Evolutionary conservation across 2,888 invertebrate species (phyloP).

Genomic region (Emmelina monodactyla): DNA sequence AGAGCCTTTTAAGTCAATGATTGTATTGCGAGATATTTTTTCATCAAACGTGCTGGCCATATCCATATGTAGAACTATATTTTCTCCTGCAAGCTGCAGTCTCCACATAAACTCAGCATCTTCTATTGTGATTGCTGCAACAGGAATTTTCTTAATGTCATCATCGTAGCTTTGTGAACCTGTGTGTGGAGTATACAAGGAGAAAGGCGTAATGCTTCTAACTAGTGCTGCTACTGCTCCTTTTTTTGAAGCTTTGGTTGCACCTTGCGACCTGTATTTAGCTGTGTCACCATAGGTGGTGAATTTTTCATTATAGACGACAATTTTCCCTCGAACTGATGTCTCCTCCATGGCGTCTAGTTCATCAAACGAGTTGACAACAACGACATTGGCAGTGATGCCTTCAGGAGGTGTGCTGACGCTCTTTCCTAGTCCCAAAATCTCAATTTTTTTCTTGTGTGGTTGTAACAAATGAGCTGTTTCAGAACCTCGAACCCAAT

Average conservation of each 20-base stretch:
- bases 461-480: conserved; percentile 69
- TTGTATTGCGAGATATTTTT: conserved; percentile 72
- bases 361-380: conserved; percentile 74
- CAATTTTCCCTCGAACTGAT: conserved; percentile 74
- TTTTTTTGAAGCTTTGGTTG: conserved; percentile 70
- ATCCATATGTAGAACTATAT: conserved; percentile 52
- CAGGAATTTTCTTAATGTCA: conserved; percentile 71
- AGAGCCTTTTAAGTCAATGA: conserved; percentile 71
- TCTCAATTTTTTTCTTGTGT: conserved; percentile 61
- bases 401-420: conserved; percentile 73
- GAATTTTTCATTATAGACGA: conserved; percentile 75
- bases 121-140: conserved; percentile 77
- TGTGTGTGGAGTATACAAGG: conserved; percentile 78
- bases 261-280: conserved; percentile 69
- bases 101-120: conserved; percentile 76
- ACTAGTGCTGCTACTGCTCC: conserved; percentile 79
- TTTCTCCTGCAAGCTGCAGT: conserved; percentile 59
- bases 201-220: conserved; percentile 77
- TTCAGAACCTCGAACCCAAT: conserved; percentile 69
- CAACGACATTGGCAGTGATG: conserved; percentile 74
- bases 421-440: conserved; percentile 75
- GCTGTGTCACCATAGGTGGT: conserved; percentile 71
- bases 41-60: conserved; percentile 69
- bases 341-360: conserved; percentile 50
- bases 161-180: conserved; percentile 70